Base-by-base conservation (phyloP, 2,888 invertebrate genomes). In the Tachina lurida region DNA sequence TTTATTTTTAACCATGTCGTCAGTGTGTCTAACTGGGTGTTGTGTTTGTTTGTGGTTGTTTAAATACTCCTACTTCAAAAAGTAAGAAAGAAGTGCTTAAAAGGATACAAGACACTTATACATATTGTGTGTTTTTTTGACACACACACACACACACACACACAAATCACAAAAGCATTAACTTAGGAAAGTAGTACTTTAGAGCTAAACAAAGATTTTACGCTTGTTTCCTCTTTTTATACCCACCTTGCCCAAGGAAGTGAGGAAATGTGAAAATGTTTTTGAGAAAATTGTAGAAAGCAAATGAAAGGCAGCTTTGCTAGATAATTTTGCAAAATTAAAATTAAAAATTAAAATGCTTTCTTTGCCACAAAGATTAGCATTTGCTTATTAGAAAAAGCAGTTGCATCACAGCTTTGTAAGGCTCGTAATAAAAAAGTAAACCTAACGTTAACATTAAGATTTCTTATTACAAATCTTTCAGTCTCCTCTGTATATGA, bases 1-100 rank as follows among this genome's bases (percentile, higher is more conserved):
- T 79, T 79, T 86, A 82, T 86, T 82, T 86, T 75, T 76, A 79
- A 76, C 63, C 77, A 74, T 76, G 76, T 76, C 65, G 60, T 56
- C n/a, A 15, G n/a, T 43, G 22, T 22, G 80, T 62, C 52, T 73
- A 41, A 62, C 17, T 49, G 54, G 74, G n/a, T 65, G 45, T 58
- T 74, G 12, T 60, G 73, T 60, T 70, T 73, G 58, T 54, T 52
- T 70, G 62, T 17, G 62, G 74, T 62, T 52, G 56, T 62, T 22
- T 78, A 78, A 78, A 31, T 47, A 60, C 58, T 60, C 62, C 43
- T 52, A 62, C 41, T 39, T 62, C 49, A 22, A 19, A 47, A 71
- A 41, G 74, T 79, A 54, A 54, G 47, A 79, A 71, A 77, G 81
- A 68, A 63, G 77, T 85, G 73, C 73, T 81, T 70, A 81, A 85